Base-by-base conservation (phyloP, 2,113 vertebrate genomes). In the Perca schrenkii region DNA sequence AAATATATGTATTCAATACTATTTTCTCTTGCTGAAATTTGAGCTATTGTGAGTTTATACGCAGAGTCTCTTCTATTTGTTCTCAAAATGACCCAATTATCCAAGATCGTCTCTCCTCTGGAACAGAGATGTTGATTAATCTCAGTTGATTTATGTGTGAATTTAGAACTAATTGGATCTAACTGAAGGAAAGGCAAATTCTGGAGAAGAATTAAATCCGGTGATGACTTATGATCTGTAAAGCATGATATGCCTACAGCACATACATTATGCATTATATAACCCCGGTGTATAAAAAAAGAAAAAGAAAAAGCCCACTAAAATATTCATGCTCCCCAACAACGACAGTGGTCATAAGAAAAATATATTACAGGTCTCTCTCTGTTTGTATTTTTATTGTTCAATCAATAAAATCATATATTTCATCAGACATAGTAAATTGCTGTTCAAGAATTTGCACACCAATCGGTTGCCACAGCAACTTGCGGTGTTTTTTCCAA, bases 391-490 rank as follows among this genome's bases (percentile, higher is more conserved):
- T 54, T 74, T 8, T 40, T 74, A 21, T 71, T 77, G 54, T 54
- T 65, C 69, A 74, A 80, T 88, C 61, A 25, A 68, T 88, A 74
- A 46, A 80, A 60, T 83, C 79, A 60, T 50, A 76, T 46, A 76
- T 83, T 82, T 85, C 64, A 53, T 72, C 81, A 82, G 73, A 90
- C 64, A 61, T 21, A 15, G 47, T 77, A 69, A 74, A 86, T 43
- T 36, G 49, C 31, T 89, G 86, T 88, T 88, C 58, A 72, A 81
- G 81, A 84, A 86, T 82, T 86, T 73, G 85, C 87, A 84, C 86
- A 80, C 77, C 81, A 79, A 89, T 82, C 28, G 25, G 93, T 93
- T 93, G 77, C 88, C 88, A 91, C 52, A 82, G 88, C 70, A 93
- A 93, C 93, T 77, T 69, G 72, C 85, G 64, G 82, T 75, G 52